A percentile compares a stretch with the other conserved stretches of the same genome.
These are phyloP conservation scores for Chrysaora quinquecirrha DNA, from an alignment of 30 jellyfish, hydroid and myxozoan genomes.

Conservation along the genomic window DNA sequence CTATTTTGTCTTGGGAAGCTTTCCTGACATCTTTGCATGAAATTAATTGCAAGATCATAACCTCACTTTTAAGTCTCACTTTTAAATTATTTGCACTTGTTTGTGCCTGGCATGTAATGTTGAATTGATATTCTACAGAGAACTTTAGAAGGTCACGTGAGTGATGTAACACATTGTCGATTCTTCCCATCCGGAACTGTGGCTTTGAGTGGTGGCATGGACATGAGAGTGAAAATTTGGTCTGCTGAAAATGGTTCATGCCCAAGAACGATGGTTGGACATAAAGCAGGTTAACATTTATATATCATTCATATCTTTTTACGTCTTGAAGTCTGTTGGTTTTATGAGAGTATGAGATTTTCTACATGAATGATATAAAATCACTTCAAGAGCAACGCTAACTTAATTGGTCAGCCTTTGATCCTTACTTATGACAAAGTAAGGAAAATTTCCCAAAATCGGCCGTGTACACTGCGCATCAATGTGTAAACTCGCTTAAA, in stretches of 20 bases:
- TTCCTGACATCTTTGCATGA: too few species aligned
- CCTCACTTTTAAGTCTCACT: too few species aligned
- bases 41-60: too few species aligned
- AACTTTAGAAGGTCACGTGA: slow-evolving; percentile 69
- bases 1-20: too few species aligned
- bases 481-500: too few species aligned
- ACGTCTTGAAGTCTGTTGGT: background rate
- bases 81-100: too few species aligned
- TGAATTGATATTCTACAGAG: slow-evolving; percentile 38
- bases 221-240: slow-evolving; percentile 81
- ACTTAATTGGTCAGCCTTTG: too few species aligned
- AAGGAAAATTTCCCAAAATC: background rate
- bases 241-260: slow-evolving; percentile 86
- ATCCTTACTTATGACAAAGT: background rate
- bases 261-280: slow-evolving; percentile 76
- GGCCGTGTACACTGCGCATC: too few species aligned
- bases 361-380: too few species aligned
- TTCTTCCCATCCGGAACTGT: slow-evolving; percentile 90
- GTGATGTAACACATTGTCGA: slow-evolving; percentile 76
- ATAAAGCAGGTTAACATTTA: slow-evolving; percentile 62
- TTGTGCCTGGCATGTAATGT: background rate
- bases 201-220: slow-evolving; percentile 83
- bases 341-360: background rate
- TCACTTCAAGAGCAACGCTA: too few species aligned
- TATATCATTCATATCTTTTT: background rate